These are phyloP conservation scores for Macquaria ambigua DNA, from an alignment of 2,113 vertebrate genomes.

Conservation along the genomic window DNA sequence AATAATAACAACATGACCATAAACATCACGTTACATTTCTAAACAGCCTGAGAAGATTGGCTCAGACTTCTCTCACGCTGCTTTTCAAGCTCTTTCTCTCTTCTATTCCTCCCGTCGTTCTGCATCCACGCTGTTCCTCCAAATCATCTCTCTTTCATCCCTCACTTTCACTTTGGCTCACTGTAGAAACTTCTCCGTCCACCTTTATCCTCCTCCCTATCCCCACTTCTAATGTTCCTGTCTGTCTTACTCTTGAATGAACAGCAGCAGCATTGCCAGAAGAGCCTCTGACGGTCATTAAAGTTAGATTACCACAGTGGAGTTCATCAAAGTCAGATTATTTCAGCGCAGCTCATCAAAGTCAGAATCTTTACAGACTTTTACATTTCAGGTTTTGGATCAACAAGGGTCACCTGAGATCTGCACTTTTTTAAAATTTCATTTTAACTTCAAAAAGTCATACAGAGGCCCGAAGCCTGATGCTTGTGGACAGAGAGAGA, in stretches of 20 bases:
- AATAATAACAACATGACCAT: slow-evolving; percentile 64
- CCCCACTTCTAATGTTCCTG: slow-evolving; percentile 8
- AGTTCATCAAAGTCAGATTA: slow-evolving; percentile 63
- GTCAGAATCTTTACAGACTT: slow-evolving; percentile 51
- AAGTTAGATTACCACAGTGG: slow-evolving; percentile 11
- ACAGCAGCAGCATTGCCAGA: slow-evolving; percentile 1
- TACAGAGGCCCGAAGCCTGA: slow-evolving; percentile 20
- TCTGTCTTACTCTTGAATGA: slow-evolving; percentile 26
- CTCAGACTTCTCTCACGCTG: slow-evolving; percentile 29
- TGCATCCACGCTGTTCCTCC: slow-evolving; percentile 6
- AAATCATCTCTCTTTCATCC: slow-evolving; percentile 43
- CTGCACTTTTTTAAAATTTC: neutral
- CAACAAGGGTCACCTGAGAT: slow-evolving; percentile 42
- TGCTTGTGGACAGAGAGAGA: neutral
- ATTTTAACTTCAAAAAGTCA: slow-evolving; percentile 49
- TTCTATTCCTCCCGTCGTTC: neutral
- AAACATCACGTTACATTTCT: slow-evolving; percentile 72
- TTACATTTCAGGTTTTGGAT: slow-evolving; percentile 44
- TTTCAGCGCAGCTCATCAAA: slow-evolving; percentile 35
- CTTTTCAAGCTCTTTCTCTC: slow-evolving; percentile 7
- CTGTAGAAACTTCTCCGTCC: neutral
- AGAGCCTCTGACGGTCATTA: slow-evolving; percentile 51
- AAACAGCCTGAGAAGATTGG: slow-evolving; percentile 53
- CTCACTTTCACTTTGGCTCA: slow-evolving; percentile 46
- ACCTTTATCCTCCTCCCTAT: slow-evolving; percentile 15